phyloP scores from a whole-genome alignment of 1,140 invertebrate genomes.

The Orchesella cincta region DNA sequence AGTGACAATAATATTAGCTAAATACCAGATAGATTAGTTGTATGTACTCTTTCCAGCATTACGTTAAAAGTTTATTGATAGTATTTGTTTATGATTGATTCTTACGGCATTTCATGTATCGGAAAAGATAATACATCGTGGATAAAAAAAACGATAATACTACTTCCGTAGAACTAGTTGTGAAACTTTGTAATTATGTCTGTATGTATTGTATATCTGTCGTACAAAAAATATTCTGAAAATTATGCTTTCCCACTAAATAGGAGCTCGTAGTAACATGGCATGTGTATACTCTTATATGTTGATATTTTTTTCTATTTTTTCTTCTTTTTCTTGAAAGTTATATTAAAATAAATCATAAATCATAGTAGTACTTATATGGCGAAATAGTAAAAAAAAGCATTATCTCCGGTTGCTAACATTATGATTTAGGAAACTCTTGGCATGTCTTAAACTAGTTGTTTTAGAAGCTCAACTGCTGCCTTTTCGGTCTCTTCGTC shows the following conservation, averaged over 20 bases:
- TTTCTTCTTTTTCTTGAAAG: not conserved
- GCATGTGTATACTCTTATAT: not conserved
- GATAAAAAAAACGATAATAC: no score
- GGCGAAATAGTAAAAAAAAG: constrained; percentile 7
- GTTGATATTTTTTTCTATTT: not conserved
- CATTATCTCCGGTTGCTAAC: constrained; percentile 13
- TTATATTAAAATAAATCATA: not conserved
- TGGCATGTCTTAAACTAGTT: not conserved
- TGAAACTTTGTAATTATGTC: no score
- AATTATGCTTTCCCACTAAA: not conserved
- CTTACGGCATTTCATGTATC: no score
- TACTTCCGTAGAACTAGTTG: no score
- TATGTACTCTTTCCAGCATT: no score
- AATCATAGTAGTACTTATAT: not conserved
- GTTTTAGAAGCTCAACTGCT: not conserved
- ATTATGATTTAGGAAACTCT: constrained; percentile 17
- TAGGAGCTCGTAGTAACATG: not conserved
- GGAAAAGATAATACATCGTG: no score
- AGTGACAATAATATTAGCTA: not conserved
- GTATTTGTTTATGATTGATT: no score
- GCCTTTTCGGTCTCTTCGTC: not conserved
- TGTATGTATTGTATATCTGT: no score
- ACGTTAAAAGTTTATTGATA: no score
- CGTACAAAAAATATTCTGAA: not conserved
- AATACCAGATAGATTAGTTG: no score